Percentiles rank a stretch among this genome's conserved stretches.
These are phyloP conservation scores for Paracanthobrama guichenoti DNA, from an alignment of 2,113 vertebrate species.

Conservation along the genomic window DNA sequence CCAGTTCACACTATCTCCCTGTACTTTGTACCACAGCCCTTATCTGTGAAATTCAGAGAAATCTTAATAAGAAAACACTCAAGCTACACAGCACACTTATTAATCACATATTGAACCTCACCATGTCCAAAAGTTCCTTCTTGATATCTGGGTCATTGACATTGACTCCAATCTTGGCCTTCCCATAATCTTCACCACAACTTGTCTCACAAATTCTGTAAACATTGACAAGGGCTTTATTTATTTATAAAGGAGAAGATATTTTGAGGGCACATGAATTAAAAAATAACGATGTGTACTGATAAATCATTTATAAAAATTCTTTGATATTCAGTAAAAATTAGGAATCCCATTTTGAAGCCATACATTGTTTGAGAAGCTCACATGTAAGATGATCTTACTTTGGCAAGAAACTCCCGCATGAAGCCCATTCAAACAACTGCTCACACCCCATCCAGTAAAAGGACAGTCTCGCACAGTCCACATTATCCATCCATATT, in stretches of 20 bases:
- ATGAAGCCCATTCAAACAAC: neutral
- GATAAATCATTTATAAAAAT: no score
- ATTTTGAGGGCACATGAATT: no score
- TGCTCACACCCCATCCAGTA: neutral
- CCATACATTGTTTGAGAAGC: neutral
- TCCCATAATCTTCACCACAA: neutral
- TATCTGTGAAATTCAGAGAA: neutral
- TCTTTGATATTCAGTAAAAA: no score
- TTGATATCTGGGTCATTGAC: neutral
- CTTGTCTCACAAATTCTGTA: neutral
- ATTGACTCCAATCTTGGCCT: neutral
- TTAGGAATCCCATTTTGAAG: no score
- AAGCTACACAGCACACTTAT: neutral
- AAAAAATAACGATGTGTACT: no score
- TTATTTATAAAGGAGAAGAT: no score
- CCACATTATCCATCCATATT: neutral
- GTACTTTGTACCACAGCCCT: neutral
- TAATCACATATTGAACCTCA: neutral
- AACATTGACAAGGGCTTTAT: neutral
- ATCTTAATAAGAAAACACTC: neutral
- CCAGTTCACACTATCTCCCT: neutral
- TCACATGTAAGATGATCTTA: neutral
- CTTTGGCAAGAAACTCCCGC: conserved; percentile 13
- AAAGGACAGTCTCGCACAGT: neutral
- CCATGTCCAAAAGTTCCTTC: neutral